Percentiles rank a stretch among this genome's conserved stretches.
phyloP scores from a whole-genome alignment of 2,113 vertebrate genomes.

The Microtus richardsoni region DNA sequence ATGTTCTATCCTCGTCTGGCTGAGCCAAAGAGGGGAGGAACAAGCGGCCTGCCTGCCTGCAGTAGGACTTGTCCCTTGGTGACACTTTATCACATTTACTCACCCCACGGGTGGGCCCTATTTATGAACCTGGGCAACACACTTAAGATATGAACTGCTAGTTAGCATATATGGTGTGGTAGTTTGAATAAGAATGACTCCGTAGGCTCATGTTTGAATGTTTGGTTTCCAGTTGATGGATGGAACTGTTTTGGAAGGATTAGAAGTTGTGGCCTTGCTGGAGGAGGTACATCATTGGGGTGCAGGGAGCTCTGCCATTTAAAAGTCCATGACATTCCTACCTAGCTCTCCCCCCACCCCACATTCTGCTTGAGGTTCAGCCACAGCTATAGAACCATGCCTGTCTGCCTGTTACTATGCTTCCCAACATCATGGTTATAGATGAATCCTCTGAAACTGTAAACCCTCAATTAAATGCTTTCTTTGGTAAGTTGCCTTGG shows the following conservation, averaged over 20 bases:
- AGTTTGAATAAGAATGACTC: background rate
- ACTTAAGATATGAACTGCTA: background rate
- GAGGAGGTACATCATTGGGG: background rate
- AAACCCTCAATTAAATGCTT: background rate
- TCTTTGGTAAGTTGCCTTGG: background rate
- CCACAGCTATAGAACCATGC: background rate
- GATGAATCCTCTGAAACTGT: background rate
- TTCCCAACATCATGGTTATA: background rate
- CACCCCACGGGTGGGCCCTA: accelerated
- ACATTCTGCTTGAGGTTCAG: background rate
- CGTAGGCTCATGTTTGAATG: background rate
- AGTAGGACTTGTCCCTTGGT: accelerated
- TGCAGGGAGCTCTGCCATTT: background rate
- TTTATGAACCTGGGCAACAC: background rate
- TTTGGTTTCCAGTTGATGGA: background rate
- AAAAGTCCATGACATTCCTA: background rate
- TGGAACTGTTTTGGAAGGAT: background rate
- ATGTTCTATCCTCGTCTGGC: slow-evolving; percentile 27
- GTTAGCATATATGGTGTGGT: background rate
- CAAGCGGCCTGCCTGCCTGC: background rate
- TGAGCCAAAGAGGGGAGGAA: background rate
- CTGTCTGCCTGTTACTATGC: background rate
- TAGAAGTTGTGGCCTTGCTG: background rate
- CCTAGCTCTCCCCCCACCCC: accelerated
- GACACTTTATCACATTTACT: background rate